A percentile compares a stretch with the other conserved stretches of the same genome.
Conservation (phyloP, 2,797 vertebrate genomes). For the Arremon aurantiirostris region DNA sequence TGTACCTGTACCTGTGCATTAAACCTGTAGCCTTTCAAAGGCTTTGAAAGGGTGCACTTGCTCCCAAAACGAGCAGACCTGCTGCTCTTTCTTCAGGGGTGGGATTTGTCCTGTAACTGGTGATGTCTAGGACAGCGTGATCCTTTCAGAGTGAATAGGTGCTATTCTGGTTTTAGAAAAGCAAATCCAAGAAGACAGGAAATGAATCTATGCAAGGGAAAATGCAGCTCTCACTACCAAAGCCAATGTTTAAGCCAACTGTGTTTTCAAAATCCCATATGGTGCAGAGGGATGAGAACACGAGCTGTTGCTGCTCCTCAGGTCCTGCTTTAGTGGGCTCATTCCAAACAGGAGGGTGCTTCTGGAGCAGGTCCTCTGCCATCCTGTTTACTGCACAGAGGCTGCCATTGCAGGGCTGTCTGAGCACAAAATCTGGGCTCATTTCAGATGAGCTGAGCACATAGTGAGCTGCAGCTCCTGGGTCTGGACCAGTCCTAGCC, state of each 20-base stretch:
- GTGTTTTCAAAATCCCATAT: slow-evolving; percentile 59
- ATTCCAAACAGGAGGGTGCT: not conserved
- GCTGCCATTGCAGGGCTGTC: not conserved
- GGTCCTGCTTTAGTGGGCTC: not conserved
- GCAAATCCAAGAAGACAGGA: not conserved
- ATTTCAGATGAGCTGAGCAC: not conserved
- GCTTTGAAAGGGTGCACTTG: not conserved
- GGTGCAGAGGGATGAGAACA: slow-evolving; percentile 33
- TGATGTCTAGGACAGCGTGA: not conserved
- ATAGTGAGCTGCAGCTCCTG: not conserved
- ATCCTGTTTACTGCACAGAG: not conserved
- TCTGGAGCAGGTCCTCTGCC: not conserved
- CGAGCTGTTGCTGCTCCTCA: slow-evolving; percentile 19
- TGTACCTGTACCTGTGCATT: not conserved
- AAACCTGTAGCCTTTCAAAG: not conserved
- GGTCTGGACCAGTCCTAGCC: not conserved
- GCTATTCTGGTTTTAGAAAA: slow-evolving; percentile 25
- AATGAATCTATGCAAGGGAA: not conserved
- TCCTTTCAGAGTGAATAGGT: slow-evolving; percentile 3
- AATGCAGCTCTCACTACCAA: not conserved
- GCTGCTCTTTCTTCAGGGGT: not conserved
- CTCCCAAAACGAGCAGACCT: not conserved
- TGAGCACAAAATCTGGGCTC: not conserved
- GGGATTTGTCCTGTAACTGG: not conserved
- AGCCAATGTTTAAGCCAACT: slow-evolving; percentile 43